Evolutionary conservation across 2,797 vertebrate species (phyloP).

Genomic region (Platyrinchus mystaceus): DNA sequence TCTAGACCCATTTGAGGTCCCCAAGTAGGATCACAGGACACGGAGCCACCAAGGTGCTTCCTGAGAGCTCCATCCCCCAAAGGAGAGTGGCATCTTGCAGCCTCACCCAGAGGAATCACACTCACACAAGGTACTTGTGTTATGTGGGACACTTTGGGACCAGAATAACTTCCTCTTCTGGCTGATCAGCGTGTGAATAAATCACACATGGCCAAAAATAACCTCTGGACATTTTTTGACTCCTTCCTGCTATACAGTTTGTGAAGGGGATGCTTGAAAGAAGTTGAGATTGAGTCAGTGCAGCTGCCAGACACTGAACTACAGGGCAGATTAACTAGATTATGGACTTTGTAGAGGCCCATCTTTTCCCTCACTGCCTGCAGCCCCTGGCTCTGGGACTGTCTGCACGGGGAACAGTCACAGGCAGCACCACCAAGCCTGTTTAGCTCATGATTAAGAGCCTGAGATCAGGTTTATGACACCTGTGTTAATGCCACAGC

Average conservation of each 20-base stretch:
- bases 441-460: neutral
- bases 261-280: neutral
- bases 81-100: neutral
- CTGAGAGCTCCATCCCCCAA: neutral
- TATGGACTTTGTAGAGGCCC: neutral
- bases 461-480: neutral
- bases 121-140: neutral
- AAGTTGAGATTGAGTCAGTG: neutral
- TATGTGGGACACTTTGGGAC: constrained; percentile 44
- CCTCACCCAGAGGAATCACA: neutral
- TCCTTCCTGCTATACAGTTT: neutral
- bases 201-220: constrained; percentile 40
- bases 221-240: constrained; percentile 7
- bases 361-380: neutral
- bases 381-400: neutral
- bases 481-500: neutral
- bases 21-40: fast-evolving
- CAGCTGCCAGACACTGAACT: constrained; percentile 1
- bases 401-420: neutral
- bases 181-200: neutral
- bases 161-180: constrained; percentile 34
- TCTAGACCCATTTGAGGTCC: neutral
- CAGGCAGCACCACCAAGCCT: neutral
- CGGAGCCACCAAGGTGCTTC: neutral
- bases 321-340: neutral